phyloP scores from a whole-genome alignment of 1,140 invertebrate genomes.

The Nautilus pompilius region DNA sequence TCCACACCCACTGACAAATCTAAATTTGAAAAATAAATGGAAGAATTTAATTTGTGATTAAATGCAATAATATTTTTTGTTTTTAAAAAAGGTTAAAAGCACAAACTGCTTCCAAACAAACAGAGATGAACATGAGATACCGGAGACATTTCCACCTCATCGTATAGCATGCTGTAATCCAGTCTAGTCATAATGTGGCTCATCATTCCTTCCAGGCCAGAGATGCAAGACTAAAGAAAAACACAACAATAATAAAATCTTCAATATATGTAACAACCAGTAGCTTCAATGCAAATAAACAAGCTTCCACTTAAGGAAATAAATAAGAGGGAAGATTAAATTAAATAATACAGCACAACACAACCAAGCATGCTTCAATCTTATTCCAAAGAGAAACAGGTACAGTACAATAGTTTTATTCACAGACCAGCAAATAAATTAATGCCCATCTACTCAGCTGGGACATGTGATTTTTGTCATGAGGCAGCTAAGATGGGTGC shows the following conservation, averaged over 20 bases:
- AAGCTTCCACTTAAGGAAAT: too few relatives aligned
- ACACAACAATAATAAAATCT: background rate
- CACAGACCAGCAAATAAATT: too few relatives aligned
- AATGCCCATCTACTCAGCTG: too few relatives aligned
- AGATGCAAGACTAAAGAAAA: background rate
- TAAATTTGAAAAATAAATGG: constrained; percentile 16
- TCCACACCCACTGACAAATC: constrained; percentile 54
- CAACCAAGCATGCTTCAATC: too few relatives aligned
- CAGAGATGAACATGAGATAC: background rate
- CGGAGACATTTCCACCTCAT: constrained; percentile 48
- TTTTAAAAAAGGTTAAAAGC: constrained; percentile 1
- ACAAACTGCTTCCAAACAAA: background rate
- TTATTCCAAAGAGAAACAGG: too few relatives aligned
- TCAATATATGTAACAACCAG: too few relatives aligned
- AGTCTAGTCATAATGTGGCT: constrained; percentile 58
- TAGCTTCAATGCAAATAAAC: too few relatives aligned
- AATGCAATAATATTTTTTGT: background rate
- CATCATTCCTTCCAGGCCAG: constrained; percentile 46
- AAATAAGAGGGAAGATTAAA: too few relatives aligned
- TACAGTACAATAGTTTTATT: too few relatives aligned
- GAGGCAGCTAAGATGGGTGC: too few relatives aligned
- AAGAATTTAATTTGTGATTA: background rate
- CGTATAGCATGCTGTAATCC: constrained; percentile 58
- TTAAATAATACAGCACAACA: too few relatives aligned
- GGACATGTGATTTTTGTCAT: too few relatives aligned